Base-by-base conservation (phyloP, 2,113 vertebrate species). In the Heterotilapia buettikoferi region DNA sequence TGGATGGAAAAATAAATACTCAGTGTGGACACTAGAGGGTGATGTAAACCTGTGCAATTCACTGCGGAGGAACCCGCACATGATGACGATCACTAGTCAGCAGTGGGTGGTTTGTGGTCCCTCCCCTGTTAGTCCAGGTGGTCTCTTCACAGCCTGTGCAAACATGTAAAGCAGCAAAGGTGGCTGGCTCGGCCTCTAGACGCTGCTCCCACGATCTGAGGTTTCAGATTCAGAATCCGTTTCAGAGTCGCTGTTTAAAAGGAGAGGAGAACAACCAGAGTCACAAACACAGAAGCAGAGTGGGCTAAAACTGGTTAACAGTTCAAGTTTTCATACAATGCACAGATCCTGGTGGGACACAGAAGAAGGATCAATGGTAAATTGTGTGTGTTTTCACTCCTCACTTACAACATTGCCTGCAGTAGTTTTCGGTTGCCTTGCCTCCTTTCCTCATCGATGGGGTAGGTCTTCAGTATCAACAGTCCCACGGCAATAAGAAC, bases 391-490 rank as follows among this genome's bases (percentile, higher is more conserved):
- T 87, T 78, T 78, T 59, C 21, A 40, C 29, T 85, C 5, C 71
- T 63, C 59, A 4, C 96, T 96, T 91, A 97, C 98, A 97, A 92
- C 14, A 97, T 85, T 38, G 97, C 91, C 91, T 98, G 97, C 73
- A 99, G 93, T 8, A 96, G 95, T 90, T 97, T 98, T 66, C 95
- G 97, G 94, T 98, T 99, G n/a, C 96, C 84, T 84, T 88, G 95
- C 84, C 98, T 92, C 88, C 93, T 97, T 63, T 97, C 96, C 93
- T 99, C 98, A 0, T 98, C 92, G 0, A 99, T 99, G 33, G 98
- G 98, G 73, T 99, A 99, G 1, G 97, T 96, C 87, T 92, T 97
- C 90, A 99, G 97, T 6, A 99, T 97, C 36, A 99, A 81, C 43
- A 99, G 95, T 18, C 98, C 98, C 38, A 98, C 59, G 4, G 96